Conservation (phyloP, 2,888 invertebrate genomes). For the Drosophila affinis region DNA sequence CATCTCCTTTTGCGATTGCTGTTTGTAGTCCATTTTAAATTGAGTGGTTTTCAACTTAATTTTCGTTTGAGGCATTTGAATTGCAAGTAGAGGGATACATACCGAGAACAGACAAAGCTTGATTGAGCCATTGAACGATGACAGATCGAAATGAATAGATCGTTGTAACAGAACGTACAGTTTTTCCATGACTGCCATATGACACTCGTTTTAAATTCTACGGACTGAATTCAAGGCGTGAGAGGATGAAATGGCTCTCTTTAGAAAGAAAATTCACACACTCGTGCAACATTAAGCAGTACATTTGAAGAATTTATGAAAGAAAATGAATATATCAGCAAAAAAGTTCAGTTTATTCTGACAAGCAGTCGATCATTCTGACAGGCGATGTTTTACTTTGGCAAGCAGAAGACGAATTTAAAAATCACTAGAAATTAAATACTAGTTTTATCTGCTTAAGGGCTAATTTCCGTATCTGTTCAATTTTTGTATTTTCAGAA, state of each 20-base stretch:
- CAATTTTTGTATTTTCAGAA: neutral
- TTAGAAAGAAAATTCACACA: no score
- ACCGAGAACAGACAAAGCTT: constrained; percentile 15
- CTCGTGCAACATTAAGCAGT: no score
- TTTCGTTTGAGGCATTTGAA: constrained; percentile 59
- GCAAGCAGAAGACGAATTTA: neutral
- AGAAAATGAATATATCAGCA: neutral
- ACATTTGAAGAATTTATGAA: neutral
- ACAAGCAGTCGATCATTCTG: neutral
- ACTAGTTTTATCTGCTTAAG: no score
- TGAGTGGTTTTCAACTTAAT: constrained; percentile 25
- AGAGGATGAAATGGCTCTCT: no score
- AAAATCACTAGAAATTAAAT: no score
- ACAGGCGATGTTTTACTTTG: neutral
- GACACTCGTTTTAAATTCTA: neutral
- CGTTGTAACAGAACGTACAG: neutral
- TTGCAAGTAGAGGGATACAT: constrained; percentile 32
- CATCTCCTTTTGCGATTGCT: neutral
- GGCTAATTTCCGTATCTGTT: neutral
- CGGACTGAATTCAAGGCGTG: no score
- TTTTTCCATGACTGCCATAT: neutral
- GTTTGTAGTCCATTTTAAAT: constrained; percentile 31
- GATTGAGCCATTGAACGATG: constrained; percentile 41
- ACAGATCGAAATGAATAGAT: neutral
- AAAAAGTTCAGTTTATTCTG: neutral